phyloP scores from a whole-genome alignment of 2,888 invertebrate genomes.

The Cosmia pyralina region DNA sequence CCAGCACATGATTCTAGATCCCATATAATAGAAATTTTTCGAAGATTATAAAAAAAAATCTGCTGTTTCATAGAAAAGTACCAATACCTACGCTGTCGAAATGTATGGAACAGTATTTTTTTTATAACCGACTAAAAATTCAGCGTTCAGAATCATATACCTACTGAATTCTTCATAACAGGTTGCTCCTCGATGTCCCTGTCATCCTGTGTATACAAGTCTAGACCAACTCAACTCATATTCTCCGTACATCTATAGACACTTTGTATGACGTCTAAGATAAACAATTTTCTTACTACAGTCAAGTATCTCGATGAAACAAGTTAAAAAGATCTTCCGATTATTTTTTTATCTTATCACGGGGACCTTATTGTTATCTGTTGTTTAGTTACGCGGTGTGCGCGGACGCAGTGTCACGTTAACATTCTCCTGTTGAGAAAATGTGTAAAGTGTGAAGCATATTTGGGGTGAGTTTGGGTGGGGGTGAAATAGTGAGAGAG shows the following conservation, averaged over 20 bases:
- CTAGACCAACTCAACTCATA: not conserved
- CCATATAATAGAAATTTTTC: no score
- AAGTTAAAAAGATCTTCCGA: slow-evolving; percentile 79
- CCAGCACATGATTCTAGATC: no score
- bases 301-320: slow-evolving; percentile 65
- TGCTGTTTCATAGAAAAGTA: no score
- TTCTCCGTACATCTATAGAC: slow-evolving; percentile 19
- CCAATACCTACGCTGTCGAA: no score
- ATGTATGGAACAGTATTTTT: no score
- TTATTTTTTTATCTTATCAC: slow-evolving; percentile 82
- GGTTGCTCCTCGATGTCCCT: no score
- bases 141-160: no score
- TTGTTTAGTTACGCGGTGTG: slow-evolving; percentile 61
- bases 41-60: no score
- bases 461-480: slow-evolving; percentile 29
- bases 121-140: no score
- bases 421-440: slow-evolving; percentile 30
- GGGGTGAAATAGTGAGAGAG: not conserved
- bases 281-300: slow-evolving; percentile 41
- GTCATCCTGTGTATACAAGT: no score
- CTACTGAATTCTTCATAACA: no score
- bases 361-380: slow-evolving; percentile 62
- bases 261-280: slow-evolving; percentile 34
- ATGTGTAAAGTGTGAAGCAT: slow-evolving; percentile 44
- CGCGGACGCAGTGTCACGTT: slow-evolving; percentile 55